Percentiles rank a stretch among this genome's conserved stretches.
Conservation (phyloP, 2,888 invertebrate genomes). For the Watsonalla cultraria region DNA sequence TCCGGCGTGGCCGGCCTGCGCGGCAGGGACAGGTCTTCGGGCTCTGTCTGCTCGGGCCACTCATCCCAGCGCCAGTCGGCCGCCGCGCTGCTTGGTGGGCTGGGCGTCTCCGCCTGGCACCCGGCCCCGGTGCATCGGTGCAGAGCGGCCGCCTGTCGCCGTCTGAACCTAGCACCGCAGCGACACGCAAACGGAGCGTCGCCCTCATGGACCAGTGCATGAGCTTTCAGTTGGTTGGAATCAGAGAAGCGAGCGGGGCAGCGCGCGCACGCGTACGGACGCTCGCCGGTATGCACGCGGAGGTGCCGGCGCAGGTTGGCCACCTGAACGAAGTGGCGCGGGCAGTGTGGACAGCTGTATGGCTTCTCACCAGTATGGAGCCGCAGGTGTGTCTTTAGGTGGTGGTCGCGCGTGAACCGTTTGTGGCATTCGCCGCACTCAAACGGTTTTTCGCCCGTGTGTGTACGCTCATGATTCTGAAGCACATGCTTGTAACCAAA, state of each 20-base stretch:
- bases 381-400: conserved; percentile 94
- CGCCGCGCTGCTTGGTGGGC: conserved; percentile 64
- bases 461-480: conserved; percentile 96
- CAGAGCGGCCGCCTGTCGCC: conserved; percentile 92
- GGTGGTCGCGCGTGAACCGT: conserved; percentile 94
- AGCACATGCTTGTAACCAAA: conserved; percentile 97
- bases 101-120: conserved; percentile 60
- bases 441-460: conserved; percentile 96
- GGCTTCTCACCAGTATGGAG: conserved; percentile 96
- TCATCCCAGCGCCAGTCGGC: conserved; percentile 72
- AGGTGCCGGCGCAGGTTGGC: conserved; percentile 93
- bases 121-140: conserved; percentile 84
- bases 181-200: conserved; percentile 93
- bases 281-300: conserved; percentile 94
- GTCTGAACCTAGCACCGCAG: conserved; percentile 88
- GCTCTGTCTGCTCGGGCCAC: conserved; percentile 92
- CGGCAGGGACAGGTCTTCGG: conserved; percentile 91
- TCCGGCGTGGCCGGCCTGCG: conserved; percentile 71
- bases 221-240: conserved; percentile 94
- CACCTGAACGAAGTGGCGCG: conserved; percentile 95
- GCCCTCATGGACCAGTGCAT: conserved; percentile 92
- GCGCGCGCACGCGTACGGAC: conserved; percentile 91
- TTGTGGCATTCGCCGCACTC: conserved; percentile 95
- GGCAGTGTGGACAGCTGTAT: conserved; percentile 94
- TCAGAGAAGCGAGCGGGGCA: conserved; percentile 94